phyloP scores from a whole-genome alignment of 2,888 invertebrate species.

The Podabrus alpinus region DNA sequence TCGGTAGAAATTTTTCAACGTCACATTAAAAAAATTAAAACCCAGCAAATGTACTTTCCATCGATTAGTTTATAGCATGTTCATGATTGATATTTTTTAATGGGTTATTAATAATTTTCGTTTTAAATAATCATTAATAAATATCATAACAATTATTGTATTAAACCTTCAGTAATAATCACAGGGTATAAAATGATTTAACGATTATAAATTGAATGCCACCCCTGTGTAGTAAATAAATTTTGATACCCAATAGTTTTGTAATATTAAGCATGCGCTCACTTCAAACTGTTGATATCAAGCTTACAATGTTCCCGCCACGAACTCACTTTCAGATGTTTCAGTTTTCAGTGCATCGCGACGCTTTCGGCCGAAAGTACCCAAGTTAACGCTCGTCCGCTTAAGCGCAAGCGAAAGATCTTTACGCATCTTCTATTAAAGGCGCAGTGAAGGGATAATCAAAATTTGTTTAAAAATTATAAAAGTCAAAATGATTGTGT shows the following conservation, averaged over 20 bases:
- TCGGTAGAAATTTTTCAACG: neutral
- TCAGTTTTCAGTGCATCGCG: constrained; percentile 30
- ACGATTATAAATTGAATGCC: constrained; percentile 20
- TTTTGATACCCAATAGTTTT: neutral
- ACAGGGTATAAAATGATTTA: neutral
- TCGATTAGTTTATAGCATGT: neutral
- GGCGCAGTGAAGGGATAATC: neutral
- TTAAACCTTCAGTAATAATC: neutral
- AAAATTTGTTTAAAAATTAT: neutral
- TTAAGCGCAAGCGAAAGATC: neutral
- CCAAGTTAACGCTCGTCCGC: neutral
- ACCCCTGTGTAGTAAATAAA: constrained; percentile 7
- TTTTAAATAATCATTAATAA: neutral
- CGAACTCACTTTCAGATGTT: constrained; percentile 27
- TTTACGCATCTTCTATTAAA: neutral
- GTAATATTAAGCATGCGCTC: constrained; percentile 28
- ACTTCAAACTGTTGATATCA: constrained; percentile 37
- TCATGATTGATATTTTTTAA: neutral
- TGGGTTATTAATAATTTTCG: neutral
- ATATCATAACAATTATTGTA: neutral
- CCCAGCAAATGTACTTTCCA: neutral
- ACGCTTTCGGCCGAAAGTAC: constrained; percentile 16
- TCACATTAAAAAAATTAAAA: neutral
- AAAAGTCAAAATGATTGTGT: neutral
- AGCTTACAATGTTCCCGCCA: constrained; percentile 29